These are phyloP conservation scores for Thomomys bottae DNA, from an alignment of 2,113 vertebrate genomes.

Conservation along the genomic window DNA sequence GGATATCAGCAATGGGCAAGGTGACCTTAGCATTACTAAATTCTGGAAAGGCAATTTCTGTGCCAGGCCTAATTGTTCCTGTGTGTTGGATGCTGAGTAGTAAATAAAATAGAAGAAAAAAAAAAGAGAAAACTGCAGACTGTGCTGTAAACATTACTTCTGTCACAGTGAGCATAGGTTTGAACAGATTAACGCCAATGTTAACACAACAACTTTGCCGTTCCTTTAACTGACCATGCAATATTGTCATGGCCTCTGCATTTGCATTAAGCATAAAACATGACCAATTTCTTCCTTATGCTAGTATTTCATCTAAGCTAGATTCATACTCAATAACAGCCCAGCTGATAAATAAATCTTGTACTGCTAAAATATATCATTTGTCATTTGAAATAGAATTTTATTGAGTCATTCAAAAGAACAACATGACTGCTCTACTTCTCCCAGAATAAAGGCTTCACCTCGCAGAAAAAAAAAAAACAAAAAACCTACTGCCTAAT, in stretches of 20 bases:
- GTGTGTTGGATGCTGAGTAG: background rate
- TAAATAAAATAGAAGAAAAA: background rate
- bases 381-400: conserved; percentile 31
- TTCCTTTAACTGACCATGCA: background rate
- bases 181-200: background rate
- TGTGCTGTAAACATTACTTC: background rate
- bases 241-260: background rate
- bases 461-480: too few relatives aligned
- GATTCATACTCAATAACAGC: conserved; percentile 21
- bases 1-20: background rate
- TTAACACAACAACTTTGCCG: background rate
- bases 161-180: background rate
- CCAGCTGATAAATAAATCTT: conserved; percentile 12
- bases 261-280: background rate
- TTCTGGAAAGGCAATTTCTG: conserved; percentile 26
- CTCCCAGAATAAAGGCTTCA: background rate
- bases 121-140: background rate
- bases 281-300: conserved; percentile 6
- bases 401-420: conserved; percentile 36
- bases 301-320: conserved; percentile 27
- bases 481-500: too few relatives aligned
- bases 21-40: background rate
- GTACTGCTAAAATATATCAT: background rate
- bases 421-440: background rate
- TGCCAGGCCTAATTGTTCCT: background rate